Base-by-base conservation (phyloP, 2,113 vertebrate genomes). In the Sterrhoptilus dennistouni region DNA sequence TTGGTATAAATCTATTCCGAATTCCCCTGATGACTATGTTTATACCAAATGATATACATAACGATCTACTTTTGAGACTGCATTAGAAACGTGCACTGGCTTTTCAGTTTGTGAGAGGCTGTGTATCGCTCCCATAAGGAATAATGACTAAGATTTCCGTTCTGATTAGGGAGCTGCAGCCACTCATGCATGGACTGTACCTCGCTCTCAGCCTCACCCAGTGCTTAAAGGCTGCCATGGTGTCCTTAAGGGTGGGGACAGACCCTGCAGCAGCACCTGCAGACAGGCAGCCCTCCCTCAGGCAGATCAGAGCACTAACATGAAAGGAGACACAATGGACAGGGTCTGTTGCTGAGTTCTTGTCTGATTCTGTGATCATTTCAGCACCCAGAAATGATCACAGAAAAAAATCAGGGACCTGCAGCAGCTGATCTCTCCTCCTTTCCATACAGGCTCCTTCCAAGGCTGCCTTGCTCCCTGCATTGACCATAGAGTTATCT, bases 11-110 rank as follows among this genome's bases (percentile, higher is more conserved):
- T 94, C 86, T 90, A 82, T 89, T 96, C n/a, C 6, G 74, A 90
- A 97, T 95, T 97, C 95, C 90, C 95, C 91, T 95, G 96, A 96
- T 92, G 96, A 89, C 96, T 96, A 59, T 96, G 88, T 96, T 96
- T 95, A 95, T 93, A 92, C 90, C 82, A 87, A 96, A 75, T 93
- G 80, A 97, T 96, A 93, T 68, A 92, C 95, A 95, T 96, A 97
- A 97, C 92, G 93, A 96, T 96, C 69, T 93, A n/a, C 92, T 96
- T 96, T 92, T 84, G 90, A 96, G 83, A 87, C 86, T 89, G 56
- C 69, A 89, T 97, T 96, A 93, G 89, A 87, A 90, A 96, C 94
- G 69, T 96, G 83, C 72, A 23, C 57, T 38, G 83, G n/a, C 59
- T 92, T 88, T 83, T 90, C 86, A 82, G 59, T 75, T 95, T 89